Conservation (phyloP, 2,888 invertebrate genomes). For the Cataglyphis altisquamis region DNA sequence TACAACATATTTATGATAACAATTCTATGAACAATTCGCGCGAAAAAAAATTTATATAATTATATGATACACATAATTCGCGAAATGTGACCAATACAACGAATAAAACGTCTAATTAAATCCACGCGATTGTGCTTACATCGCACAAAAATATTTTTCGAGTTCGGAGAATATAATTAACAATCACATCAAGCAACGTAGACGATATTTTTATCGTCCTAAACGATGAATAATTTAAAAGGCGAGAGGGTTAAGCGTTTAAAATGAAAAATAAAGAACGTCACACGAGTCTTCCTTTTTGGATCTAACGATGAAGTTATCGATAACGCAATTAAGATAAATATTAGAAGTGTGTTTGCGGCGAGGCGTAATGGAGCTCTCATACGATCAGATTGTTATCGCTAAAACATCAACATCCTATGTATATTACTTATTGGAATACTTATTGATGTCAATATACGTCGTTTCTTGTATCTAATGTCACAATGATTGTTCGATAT, state of each 20-base stretch:
- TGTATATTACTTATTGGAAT: background rate
- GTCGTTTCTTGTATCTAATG: background rate
- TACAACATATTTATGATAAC: background rate
- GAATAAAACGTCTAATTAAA: conserved; percentile 35
- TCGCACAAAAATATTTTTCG: conserved; percentile 6
- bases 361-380: conserved; percentile 23
- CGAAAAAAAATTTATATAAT: background rate
- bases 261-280: conserved; percentile 49
- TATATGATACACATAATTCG: conserved; percentile 4
- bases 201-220: background rate
- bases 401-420: background rate
- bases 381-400: conserved; percentile 21
- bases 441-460: background rate
- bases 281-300: conserved; percentile 66
- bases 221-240: conserved; percentile 9
- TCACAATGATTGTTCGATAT: background rate
- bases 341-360: conserved; percentile 21
- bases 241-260: conserved; percentile 34
- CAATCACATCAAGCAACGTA: conserved; percentile 10
- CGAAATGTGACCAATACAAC: conserved; percentile 32
- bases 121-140: conserved; percentile 21
- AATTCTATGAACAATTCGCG: background rate
- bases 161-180: conserved; percentile 20
- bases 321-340: conserved; percentile 34
- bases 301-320: conserved; percentile 33